Percentiles rank a stretch among this genome's conserved stretches.
These are phyloP conservation scores for Archips xylosteana DNA, from an alignment of 2,888 invertebrate genomes.

Conservation along the genomic window DNA sequence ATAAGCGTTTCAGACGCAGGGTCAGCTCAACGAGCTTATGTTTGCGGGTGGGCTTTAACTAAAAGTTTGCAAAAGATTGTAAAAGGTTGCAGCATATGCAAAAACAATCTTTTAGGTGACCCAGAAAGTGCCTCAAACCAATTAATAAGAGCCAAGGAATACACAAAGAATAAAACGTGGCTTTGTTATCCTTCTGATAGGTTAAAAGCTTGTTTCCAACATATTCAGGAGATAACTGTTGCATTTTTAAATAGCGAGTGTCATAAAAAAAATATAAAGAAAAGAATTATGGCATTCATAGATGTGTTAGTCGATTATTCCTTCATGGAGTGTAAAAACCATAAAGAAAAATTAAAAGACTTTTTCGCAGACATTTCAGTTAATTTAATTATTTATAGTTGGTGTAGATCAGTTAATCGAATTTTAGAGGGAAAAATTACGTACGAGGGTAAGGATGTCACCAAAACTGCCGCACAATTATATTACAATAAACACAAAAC, in stretches of 20 bases:
- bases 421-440: too few relatives aligned
- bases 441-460: too few relatives aligned
- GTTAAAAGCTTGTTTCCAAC: conserved; percentile 4
- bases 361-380: too few relatives aligned
- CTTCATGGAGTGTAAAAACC: not conserved
- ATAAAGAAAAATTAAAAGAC: too few relatives aligned
- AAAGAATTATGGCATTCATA: not conserved
- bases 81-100: conserved; percentile 16
- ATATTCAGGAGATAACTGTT: conserved; percentile 16
- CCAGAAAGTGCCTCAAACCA: not conserved
- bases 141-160: conserved; percentile 18
- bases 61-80: conserved; percentile 18
- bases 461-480: too few relatives aligned
- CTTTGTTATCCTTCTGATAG: conserved; percentile 16
- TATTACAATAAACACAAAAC: too few relatives aligned
- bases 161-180: conserved; percentile 2
- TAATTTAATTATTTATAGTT: too few relatives aligned
- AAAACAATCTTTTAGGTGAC: conserved; percentile 9
- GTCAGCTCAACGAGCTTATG: conserved; percentile 17
- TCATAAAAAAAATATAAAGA: conserved; percentile 4
- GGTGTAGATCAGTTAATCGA: too few relatives aligned
- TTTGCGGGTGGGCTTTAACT: conserved; percentile 17
- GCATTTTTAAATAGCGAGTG: conserved; percentile 14
- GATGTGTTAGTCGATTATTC: conserved; percentile 3
- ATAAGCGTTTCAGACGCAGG: not conserved